These are phyloP conservation scores for Morone chrysops DNA, from an alignment of 2,113 vertebrate species.

Conservation along the genomic window DNA sequence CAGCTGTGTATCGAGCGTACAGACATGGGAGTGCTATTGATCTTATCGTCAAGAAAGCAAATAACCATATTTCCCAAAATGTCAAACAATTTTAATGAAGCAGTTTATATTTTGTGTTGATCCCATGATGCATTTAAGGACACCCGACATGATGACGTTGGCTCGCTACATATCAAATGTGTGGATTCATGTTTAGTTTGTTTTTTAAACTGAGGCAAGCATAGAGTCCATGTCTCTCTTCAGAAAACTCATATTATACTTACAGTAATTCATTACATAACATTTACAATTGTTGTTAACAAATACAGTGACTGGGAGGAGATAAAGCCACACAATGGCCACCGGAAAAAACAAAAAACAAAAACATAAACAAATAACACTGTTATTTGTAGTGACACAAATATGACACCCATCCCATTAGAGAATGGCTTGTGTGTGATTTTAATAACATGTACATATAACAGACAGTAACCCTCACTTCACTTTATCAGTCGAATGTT, in stretches of 20 bases:
- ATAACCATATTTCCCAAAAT: not conserved
- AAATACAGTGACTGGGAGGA: conserved; percentile 60
- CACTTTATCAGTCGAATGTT: conserved; percentile 26
- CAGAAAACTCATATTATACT: conserved; percentile 36
- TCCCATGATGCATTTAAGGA: not conserved
- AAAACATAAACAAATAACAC: conserved; percentile 62
- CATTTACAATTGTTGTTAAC: conserved; percentile 57
- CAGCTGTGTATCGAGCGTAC: not conserved
- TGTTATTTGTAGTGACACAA: conserved; percentile 71
- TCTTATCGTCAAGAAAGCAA: not conserved
- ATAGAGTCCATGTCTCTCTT: conserved; percentile 22
- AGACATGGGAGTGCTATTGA: not conserved
- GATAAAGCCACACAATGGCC: conserved; percentile 71
- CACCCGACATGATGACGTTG: conserved; percentile 2
- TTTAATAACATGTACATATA: conserved; percentile 45
- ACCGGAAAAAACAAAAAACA: conserved; percentile 20
- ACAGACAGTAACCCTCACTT: conserved; percentile 42
- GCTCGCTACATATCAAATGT: conserved; percentile 28
- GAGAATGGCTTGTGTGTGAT: conserved; percentile 27
- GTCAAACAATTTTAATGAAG: conserved; percentile 10
- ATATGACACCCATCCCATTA: conserved; percentile 29
- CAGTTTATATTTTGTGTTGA: conserved; percentile 2
- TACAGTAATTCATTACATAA: conserved; percentile 55
- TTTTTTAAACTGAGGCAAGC: conserved; percentile 9
- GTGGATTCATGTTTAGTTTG: conserved; percentile 5